Evolutionary conservation across 2,113 vertebrate genomes (phyloP), one percentile per base, ranked within the genome.

Genomic region (Bambusicola thoracicus): DNA sequence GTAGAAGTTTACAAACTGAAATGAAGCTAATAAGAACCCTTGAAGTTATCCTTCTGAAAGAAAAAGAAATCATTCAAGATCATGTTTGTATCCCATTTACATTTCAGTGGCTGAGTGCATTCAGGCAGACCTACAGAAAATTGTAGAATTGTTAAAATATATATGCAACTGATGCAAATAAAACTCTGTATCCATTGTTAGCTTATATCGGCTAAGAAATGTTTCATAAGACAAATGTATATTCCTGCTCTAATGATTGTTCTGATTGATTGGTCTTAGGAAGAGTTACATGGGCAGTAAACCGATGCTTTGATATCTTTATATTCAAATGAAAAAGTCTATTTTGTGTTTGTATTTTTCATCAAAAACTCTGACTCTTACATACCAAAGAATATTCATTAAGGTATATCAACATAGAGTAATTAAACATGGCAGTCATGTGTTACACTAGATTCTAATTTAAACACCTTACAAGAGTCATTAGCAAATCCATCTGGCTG

Each of bases 401-500:
- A 89, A 61, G 58, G 51, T 74, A 67, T 83, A 68, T 95, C 92
- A 94, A 72, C 59, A 70, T 8, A 66, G 74, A 62, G 38, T 97
- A 95, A 96, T 97, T 95, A 97, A 94, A 95, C 92, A 70, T 84
- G 88, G 85, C 93, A 94, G 93, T 85, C 73, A 16, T 81, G 78
- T 91, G 90, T 91, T 95, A 67, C 69, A 48, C 69, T 74, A 32
- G 89, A 58, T 86, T 89, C 94, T 66, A 83, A 91, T 88, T 88
- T 85, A 93, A 96, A 86, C 87, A 93, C 94, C 94, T 96, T 92
- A 69, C 40, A 87, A 84, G 86, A 96, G 83, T 95, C 94, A 95
- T 96, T 95, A 96, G 79, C 75, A 95, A 83, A 78, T 88, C 96
- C 96, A 94, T 96, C 93, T 96, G 97, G 90, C 89, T 77, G 84